Evolutionary conservation across 2,888 invertebrate genomes (phyloP), one percentile per base, ranked within the genome.

Genomic region (Aphidius colemani): DNA sequence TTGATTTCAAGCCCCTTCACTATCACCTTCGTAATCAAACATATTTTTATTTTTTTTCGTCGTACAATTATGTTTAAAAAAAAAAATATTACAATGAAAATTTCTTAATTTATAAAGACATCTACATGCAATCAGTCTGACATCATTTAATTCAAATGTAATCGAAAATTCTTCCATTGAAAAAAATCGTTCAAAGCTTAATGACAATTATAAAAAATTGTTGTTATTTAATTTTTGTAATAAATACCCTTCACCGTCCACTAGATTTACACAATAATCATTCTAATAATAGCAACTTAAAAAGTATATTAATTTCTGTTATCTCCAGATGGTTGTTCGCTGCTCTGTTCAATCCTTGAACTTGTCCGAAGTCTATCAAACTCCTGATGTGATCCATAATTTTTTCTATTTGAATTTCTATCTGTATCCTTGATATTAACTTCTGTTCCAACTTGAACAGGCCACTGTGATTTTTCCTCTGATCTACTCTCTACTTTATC

Each of bases 371-470:
- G 78, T 50, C 78, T 75, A 51, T 78, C 74, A 62, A 75, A 80
- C 1, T 73, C 73, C 10, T 75, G 73, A 4, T 67, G 70, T 5
- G 78, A 76, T 4, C 77, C 79, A 18, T 78, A 81, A 55, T 76
- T 74, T 62, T 78, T 78, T 48, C 81, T 74, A 0, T 80, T 81
- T 10, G 80, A 67, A 48, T 78, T 71, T 46, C 78, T 75, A 7
- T 80, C 79, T 50, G 76, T 76, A 4, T 80, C 77, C 63, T 80
- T 82, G n/a, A 80, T 73, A 63, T 69, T 81, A 1, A 80, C 73
- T 61, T 82, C 78, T 0, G 81, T 74, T 6, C 78, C 78, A 13
- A 80, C 72, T 55, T 80, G 76, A 11, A 80, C 74, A 3, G 80
- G 76, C 81, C 82, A 81, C 0, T 78, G 79, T 7, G 74, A 9